Percentiles rank a stretch among this genome's conserved stretches.
These are phyloP conservation scores for Aphaenogaster ashmeadi DNA, from an alignment of 1,140 invertebrate species.

Conservation along the genomic window DNA sequence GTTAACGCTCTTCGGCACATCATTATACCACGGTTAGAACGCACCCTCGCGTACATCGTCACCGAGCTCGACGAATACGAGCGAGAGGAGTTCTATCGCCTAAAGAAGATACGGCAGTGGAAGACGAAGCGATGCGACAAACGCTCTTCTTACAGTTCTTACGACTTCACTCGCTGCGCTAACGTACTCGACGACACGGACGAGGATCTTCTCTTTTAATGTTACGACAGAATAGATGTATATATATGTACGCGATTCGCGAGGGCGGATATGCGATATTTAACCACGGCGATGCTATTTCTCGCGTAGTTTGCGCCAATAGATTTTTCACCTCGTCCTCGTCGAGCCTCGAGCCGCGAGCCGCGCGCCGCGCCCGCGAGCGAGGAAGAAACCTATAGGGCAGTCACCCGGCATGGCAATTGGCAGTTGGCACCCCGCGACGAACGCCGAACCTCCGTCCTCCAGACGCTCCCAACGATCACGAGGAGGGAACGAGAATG, in stretches of 20 bases:
- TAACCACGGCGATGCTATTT: too few relatives aligned
- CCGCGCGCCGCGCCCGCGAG: too few relatives aligned
- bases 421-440: background rate
- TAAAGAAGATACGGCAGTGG: slow-evolving; percentile 90
- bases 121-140: slow-evolving; percentile 84
- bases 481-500: background rate
- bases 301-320: too few relatives aligned
- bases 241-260: too few relatives aligned
- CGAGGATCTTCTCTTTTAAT: slow-evolving; percentile 69
- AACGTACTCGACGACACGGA: slow-evolving; percentile 56
- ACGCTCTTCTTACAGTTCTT: background rate
- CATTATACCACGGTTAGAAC: slow-evolving; percentile 92
- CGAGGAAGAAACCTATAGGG: background rate
- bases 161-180: background rate
- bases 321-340: too few relatives aligned
- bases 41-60: slow-evolving; percentile 91
- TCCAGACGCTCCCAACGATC: background rate
- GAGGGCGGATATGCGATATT: background rate
- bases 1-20: slow-evolving; percentile 93
- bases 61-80: slow-evolving; percentile 93
- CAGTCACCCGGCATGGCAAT: background rate
- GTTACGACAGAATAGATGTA: too few relatives aligned
- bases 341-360: too few relatives aligned
- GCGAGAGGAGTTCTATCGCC: slow-evolving; percentile 92
- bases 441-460: background rate